These are phyloP conservation scores for Candidula unifasciata DNA, from an alignment of 2,888 invertebrate species.

Conservation along the genomic window DNA sequence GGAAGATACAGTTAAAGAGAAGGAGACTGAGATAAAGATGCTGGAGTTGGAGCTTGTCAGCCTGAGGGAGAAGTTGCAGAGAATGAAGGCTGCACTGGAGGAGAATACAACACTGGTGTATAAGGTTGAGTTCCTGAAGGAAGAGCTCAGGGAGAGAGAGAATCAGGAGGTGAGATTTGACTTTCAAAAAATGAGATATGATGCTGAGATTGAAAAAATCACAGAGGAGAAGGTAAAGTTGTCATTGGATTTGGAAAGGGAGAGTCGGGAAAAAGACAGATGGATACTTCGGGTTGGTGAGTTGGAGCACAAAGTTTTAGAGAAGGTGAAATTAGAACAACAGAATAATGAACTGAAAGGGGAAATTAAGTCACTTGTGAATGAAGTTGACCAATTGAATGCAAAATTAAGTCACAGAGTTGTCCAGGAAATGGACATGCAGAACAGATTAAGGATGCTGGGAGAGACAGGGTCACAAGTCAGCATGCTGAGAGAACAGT, in stretches of 20 bases:
- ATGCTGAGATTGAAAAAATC: not conserved
- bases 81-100: not conserved
- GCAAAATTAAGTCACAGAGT: not conserved
- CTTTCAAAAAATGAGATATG: constrained; percentile 10
- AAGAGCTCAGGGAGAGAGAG: constrained; percentile 13
- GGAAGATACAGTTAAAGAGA: constrained; percentile 15
- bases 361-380: constrained; percentile 11
- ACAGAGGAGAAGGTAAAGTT: constrained; percentile 3
- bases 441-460: not conserved
- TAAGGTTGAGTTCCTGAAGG: not conserved
- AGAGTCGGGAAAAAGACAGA: not conserved
- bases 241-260: constrained; percentile 1
- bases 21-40: constrained; percentile 1
- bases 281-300: not conserved
- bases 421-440: not conserved
- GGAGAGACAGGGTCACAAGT: not conserved
- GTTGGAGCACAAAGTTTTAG: constrained; percentile 2
- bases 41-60: constrained; percentile 14
- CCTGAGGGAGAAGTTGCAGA: constrained; percentile 22
- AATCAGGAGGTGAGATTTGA: not conserved
- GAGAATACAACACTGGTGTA: not conserved
- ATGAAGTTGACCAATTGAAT: constrained; percentile 2
- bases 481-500: not conserved
- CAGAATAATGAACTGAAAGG: constrained; percentile 10
- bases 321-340: constrained; percentile 6